Evolutionary conservation across 1,140 invertebrate species (phyloP), one percentile per base, ranked within the genome.

Genomic region (Aethina tumida): DNA sequence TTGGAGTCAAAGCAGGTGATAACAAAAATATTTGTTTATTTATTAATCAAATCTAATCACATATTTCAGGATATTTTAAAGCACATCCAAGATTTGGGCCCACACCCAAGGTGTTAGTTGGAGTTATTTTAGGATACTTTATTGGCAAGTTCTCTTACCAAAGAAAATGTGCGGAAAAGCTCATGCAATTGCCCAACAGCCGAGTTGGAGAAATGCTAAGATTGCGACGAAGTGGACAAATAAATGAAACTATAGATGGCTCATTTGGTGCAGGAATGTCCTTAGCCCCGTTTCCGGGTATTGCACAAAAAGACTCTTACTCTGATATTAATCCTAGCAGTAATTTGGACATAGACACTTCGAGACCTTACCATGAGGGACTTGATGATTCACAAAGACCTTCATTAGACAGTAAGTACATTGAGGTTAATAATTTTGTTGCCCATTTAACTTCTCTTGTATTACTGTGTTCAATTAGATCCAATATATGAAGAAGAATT

Each of bases 81-180:
- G 60, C 66, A 5, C 72, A 68, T 58, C 52, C 68, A 6, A 65
- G 66, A 28, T 82, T 71, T 56, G 81, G 81, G 0, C 63, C 78
- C 2, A 61, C 66, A 21, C 79, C 79, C 4, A 84, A 82, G 62
- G 70, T 80, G 10, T 56, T 70, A 1, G 55, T 73, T 27, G 75
- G 74, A 10, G 71, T 71, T 13, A 56, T 79, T 5, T 27, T 79
- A n/a, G 81, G 81, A 5, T 85, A 83, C 61, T 74, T 85, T 50
- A 26, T 81, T 1, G 82, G 82, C 3, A 84, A 84, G 63, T 63
- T 84, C 24, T 84, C 81, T 1, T 86, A 85, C 49, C 78, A 81
- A 56, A 55, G 62, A 24, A 72, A 69, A 41, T 84, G 81, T 57
- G 74, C 76, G 3, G 79, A 84, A 41, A 84, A 82, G 59, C 61